These are phyloP conservation scores for Gila robusta DNA, from an alignment of 2,797 vertebrate genomes.

Conservation along the genomic window DNA sequence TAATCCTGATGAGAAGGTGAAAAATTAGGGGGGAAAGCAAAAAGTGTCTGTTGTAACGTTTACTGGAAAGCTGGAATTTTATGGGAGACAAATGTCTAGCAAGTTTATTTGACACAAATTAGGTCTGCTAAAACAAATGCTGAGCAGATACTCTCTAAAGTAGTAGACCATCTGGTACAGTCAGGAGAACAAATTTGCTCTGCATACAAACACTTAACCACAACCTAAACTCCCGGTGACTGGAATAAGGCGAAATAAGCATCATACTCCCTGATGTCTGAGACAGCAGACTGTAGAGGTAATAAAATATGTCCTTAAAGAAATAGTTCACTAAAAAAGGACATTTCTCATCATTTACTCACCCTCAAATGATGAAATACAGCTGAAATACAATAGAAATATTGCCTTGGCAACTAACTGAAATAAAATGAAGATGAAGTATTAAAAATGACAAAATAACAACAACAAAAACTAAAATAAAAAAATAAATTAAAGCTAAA, in stretches of 20 bases:
- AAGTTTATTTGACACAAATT: slow-evolving; percentile 37
- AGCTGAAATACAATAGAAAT: neutral
- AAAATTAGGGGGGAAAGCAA: neutral
- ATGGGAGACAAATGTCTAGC: slow-evolving; percentile 34
- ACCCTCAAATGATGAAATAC: neutral
- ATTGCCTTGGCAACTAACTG: neutral
- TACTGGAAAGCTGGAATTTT: slow-evolving; percentile 36
- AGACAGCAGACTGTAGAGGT: slow-evolving; percentile 21
- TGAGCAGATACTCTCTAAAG: slow-evolving; percentile 44
- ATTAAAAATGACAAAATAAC: neutral
- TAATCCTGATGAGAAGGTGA: slow-evolving; percentile 16
- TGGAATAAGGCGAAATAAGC: slow-evolving; percentile 26
- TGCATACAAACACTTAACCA: slow-evolving; percentile 43
- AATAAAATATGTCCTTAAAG: slow-evolving; percentile 41
- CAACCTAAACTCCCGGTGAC: slow-evolving; percentile 39
- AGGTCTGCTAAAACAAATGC: slow-evolving; percentile 45
- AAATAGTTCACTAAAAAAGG: neutral
- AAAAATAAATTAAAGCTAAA: neutral
- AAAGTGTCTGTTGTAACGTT: slow-evolving; percentile 37
- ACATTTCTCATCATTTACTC: neutral
- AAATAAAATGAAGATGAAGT: neutral
- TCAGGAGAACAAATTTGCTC: slow-evolving; percentile 47
- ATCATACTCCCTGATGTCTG: slow-evolving; percentile 34
- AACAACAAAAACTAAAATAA: neutral
- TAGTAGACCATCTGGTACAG: slow-evolving; percentile 51